Conservation (phyloP, 2,797 vertebrate genomes). For the Schizopygopsis pylzovi region DNA sequence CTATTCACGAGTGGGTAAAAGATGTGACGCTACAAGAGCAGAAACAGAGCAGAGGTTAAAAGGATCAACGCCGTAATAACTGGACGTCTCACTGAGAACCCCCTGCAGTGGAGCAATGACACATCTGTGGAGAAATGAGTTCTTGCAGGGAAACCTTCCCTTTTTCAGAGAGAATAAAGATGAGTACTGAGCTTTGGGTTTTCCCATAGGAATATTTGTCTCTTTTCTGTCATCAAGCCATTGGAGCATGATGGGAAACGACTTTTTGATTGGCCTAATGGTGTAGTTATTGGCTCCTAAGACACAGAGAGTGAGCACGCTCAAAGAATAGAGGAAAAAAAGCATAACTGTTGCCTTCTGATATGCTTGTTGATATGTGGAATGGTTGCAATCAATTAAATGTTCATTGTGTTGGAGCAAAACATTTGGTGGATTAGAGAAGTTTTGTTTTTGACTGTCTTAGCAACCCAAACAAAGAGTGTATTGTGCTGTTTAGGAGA, state of each 20-base stretch:
- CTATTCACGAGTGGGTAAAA: slow-evolving; percentile 8
- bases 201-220: slow-evolving; percentile 19
- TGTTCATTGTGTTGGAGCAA: slow-evolving; percentile 62
- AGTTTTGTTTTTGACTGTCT: slow-evolving; percentile 68
- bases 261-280: slow-evolving; percentile 40
- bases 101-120: slow-evolving; percentile 26
- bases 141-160: slow-evolving; percentile 9
- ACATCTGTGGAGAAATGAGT: slow-evolving; percentile 32
- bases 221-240: slow-evolving; percentile 28
- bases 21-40: background rate
- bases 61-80: slow-evolving; percentile 40
- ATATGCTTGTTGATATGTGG: slow-evolving; percentile 38
- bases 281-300: slow-evolving; percentile 39
- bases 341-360: slow-evolving; percentile 8
- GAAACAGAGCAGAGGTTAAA: slow-evolving; percentile 18
- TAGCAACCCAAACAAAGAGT: slow-evolving; percentile 63
- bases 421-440: slow-evolving; percentile 67
- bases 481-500: slow-evolving; percentile 33
- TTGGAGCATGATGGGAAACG: slow-evolving; percentile 42
- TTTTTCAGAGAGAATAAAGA: slow-evolving; percentile 8
- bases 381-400: slow-evolving; percentile 74
- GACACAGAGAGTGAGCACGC: background rate
- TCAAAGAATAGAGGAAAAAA: slow-evolving; percentile 12
- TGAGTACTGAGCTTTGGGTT: slow-evolving; percentile 2
- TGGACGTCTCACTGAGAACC: slow-evolving; percentile 6